Conservation (phyloP, 2,797 vertebrate species). For the Darevskia nairensis region DNA sequence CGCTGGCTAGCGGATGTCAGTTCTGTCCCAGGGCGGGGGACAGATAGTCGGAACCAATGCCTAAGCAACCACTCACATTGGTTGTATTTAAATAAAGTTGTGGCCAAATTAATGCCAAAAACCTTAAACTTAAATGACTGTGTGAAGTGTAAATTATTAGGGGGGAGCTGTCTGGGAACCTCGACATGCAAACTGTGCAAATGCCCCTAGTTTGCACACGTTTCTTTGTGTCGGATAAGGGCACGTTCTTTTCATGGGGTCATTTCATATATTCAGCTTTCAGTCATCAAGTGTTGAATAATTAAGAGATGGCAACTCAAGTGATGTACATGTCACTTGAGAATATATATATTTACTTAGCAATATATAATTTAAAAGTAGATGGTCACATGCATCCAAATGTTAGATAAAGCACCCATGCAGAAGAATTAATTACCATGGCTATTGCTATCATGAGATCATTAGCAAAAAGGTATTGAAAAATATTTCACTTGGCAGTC, state of each 20-base stretch:
- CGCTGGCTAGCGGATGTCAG: too few species aligned
- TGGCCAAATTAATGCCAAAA: too few species aligned
- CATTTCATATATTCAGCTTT: background rate
- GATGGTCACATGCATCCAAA: background rate
- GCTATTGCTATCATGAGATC: too few species aligned
- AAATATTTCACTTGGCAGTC: background rate
- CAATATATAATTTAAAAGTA: conserved; percentile 5
- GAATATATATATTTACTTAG: background rate
- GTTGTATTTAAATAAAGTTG: too few species aligned
- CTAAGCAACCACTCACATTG: too few species aligned
- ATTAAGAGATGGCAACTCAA: background rate
- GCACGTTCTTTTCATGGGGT: background rate
- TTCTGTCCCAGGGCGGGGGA: too few species aligned
- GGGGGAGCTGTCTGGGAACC: too few species aligned
- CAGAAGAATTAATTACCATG: conserved; percentile 11
- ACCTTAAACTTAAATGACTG: too few species aligned
- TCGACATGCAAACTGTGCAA: background rate
- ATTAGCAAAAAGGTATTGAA: background rate
- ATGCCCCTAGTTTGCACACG: background rate
- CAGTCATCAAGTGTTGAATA: background rate
- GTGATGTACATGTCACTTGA: background rate
- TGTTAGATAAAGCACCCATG: conserved; percentile 17
- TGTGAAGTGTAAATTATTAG: too few species aligned
- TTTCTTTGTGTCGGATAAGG: background rate
- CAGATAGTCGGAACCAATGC: too few species aligned